Evolutionary conservation across 2,888 invertebrate species (phyloP), one percentile per base, ranked within the genome.

Genomic region (Sericinus montela): DNA sequence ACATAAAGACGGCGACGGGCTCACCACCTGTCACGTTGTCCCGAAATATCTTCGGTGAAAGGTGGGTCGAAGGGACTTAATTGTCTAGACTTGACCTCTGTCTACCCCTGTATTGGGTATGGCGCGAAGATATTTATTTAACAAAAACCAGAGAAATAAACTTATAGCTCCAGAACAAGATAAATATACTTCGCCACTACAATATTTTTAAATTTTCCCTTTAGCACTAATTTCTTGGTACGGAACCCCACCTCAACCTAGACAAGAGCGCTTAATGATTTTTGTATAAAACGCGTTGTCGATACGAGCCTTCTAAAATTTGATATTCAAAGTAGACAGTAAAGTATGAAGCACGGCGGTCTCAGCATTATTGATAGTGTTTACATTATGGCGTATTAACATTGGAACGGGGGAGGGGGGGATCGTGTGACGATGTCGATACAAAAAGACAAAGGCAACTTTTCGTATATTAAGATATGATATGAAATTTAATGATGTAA

Each of bases 291-390:
- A 32, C 32, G 11, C 32, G 25, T 39, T 9, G 11, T 25, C 13
- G 25, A 25, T 25, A 23, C 39, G 40, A 29, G 32, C 40, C 40
- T 40, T 40, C 42, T 16, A 34, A 42, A 34, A 42, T 42, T 42
- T 42, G 19, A 42, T 42, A 42, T 42, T 42, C 42, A 42, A 42
- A 42, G 42, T 42, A 42, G 42, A 42, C 34, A 34, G 42, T 42
- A 34, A 42, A 34, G 32, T 42, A 42, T 42, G 32, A 11, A 32
- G 42, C 16, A 13, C 32, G 34, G 42, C 42, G 5, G 42, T 32
- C 42, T 42, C 42, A 34, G 42, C 19, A 19, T 34, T 42, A 42
- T 42, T 34, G 42, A 42, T 42, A 42, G 42, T 42, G 42, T 42
- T 42, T 42, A 42, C 42, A 34, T 34, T 42, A 34, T 42, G 42